Base-by-base conservation (phyloP, 2,797 vertebrate genomes). In the Dendrocincla tyrannina region DNA sequence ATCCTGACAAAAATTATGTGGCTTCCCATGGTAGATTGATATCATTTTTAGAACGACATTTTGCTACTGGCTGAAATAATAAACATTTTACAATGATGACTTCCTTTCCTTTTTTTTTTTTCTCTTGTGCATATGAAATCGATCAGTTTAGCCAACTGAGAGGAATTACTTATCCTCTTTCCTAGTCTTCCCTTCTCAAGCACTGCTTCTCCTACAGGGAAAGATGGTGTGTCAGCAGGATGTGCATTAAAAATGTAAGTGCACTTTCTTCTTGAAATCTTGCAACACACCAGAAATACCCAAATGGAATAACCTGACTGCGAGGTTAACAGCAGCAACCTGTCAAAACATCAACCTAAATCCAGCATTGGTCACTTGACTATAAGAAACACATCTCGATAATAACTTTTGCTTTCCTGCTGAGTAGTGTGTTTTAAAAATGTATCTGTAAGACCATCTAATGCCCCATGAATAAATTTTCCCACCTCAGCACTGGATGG, bases 31-130 rank as follows among this genome's bases (percentile, higher is more conserved):
- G 79, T 77, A 78, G 87, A 58, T 63, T 46, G 80, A 22, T 68
- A 95, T 16, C 85, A 95, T 95, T 96, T 97, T 96, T 96, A 94
- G 78, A 91, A 93, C 32, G 50, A 30, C 35, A 33, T 94, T 91
- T 95, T 82, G 81, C 73, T 56, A 67, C 60, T 72, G 49, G 20
- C 76, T 97, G 89, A 59, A 96, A 90, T 96, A 95, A 94, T 88
- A 78, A 91, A 92, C 42, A 72, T 16, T 32, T 67, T 58, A 67
- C n/a, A 91, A 28, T 7, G n/a, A 49, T 22, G 10, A 17, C 28
- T 96, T 95, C n/a, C 19, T 32, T 46, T 30, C 63, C 9, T 49
- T 49, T 49, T 37, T 88, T 79, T 27, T 69, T 33, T 80, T 73
- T 52, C 60, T 16, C 39, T 79, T 78, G 50, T 81, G 47, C 18